Conservation (phyloP, 2,797 vertebrate genomes). For the Amazona finschi region DNA sequence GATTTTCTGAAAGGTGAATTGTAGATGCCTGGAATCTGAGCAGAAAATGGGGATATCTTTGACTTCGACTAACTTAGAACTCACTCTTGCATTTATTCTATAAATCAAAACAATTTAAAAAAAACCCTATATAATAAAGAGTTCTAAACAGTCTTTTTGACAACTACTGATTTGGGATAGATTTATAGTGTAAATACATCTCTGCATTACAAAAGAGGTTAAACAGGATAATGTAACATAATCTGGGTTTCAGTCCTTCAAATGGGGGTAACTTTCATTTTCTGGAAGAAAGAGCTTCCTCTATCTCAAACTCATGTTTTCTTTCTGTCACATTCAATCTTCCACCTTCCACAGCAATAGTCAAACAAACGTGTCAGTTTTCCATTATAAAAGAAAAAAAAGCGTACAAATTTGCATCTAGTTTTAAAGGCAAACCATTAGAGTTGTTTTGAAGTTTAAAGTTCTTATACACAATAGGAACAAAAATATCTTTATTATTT, state of each 20-base stretch:
- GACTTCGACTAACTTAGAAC: not conserved
- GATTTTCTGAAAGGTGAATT: slow-evolving; percentile 86
- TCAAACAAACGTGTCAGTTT: not conserved
- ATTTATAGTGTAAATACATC: not conserved
- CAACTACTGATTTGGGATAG: not conserved
- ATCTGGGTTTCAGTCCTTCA: not conserved
- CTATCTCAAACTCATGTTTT: not conserved
- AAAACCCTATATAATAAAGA: not conserved
- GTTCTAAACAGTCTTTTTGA: not conserved
- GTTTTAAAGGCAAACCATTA: not conserved
- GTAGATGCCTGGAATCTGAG: slow-evolving; percentile 88
- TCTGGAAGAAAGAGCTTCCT: not conserved
- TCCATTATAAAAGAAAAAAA: not conserved
- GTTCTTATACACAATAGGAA: not conserved
- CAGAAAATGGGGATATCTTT: not conserved
- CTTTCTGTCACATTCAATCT: not conserved
- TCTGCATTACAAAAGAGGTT: not conserved
- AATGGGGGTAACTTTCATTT: not conserved
- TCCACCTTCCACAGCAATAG: not conserved
- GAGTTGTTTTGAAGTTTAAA: not conserved
- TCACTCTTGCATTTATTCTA: not conserved
- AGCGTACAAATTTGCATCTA: not conserved
- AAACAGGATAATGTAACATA: not conserved
- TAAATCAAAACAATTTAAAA: not conserved
- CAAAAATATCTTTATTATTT: not conserved